These are phyloP conservation scores for Miniopterus natalensis DNA, from an alignment of 2,113 vertebrate species.

Conservation along the genomic window DNA sequence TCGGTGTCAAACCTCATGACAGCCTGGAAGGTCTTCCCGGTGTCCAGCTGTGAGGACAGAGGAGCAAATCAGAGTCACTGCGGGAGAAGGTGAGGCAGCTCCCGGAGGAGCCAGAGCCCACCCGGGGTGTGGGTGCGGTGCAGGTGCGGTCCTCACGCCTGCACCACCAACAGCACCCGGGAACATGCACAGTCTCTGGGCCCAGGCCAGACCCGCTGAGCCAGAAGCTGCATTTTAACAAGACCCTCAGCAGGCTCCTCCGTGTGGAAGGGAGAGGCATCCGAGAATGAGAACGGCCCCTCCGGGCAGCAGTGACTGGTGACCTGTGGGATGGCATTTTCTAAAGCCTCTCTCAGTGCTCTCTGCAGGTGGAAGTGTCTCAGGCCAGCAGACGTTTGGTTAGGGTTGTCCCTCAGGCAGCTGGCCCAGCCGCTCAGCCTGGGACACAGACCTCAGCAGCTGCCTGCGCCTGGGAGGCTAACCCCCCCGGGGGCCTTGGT, in stretches of 20 bases:
- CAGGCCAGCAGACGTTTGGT: background rate
- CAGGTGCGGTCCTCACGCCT: background rate
- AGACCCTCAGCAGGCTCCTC: background rate
- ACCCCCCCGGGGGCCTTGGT: rapidly evolving
- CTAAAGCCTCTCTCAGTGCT: background rate
- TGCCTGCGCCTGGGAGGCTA: background rate
- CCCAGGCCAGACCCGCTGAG: background rate
- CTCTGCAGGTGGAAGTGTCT: background rate
- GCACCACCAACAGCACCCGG: background rate
- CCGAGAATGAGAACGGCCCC: background rate
- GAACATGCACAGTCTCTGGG: rapidly evolving
- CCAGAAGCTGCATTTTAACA: background rate
- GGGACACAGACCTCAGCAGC: background rate
- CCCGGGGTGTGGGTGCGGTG: no score
- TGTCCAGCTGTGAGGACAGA: constrained; percentile 91
- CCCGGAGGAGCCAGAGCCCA: background rate
- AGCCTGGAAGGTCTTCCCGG: constrained; percentile 92
- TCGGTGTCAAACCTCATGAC: constrained; percentile 97
- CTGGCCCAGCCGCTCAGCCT: background rate
- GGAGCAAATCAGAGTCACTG: constrained; percentile 35
- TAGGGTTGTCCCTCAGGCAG: background rate
- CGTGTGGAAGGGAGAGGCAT: background rate
- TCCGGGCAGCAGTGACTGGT: background rate
- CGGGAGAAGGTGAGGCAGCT: rapidly evolving
- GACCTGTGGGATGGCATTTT: background rate